Evolutionary conservation across 2,888 invertebrate genomes (phyloP).

Genomic region (Elmis aenea): DNA sequence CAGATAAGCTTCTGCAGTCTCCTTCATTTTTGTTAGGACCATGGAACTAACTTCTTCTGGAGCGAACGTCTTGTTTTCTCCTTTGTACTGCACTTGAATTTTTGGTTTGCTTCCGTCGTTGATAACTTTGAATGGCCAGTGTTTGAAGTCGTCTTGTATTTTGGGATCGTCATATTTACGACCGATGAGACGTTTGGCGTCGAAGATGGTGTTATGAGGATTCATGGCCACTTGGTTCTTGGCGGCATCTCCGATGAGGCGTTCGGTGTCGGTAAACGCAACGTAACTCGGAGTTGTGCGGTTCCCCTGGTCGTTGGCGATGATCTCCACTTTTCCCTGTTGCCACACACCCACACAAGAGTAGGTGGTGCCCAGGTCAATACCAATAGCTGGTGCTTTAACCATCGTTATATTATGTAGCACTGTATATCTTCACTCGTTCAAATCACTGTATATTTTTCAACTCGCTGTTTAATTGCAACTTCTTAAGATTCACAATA

Average conservation of each 20-base stretch:
- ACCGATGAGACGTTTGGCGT: conserved; percentile 57
- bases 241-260: conserved; percentile 65
- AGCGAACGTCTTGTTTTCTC: conserved; percentile 58
- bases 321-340: no score
- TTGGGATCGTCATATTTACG: conserved; percentile 65
- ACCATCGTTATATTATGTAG: no score
- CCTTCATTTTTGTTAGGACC: no score
- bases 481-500: no score
- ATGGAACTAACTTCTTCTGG: no score
- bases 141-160: conserved; percentile 70
- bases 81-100: conserved; percentile 59
- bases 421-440: no score
- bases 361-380: no score
- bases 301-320: no score
- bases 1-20: conserved; percentile 67
- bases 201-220: conserved; percentile 68
- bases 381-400: conserved; percentile 63
- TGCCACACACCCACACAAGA: no score
- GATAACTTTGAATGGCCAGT: conserved; percentile 71
- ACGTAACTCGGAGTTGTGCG: conserved; percentile 82
- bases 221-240: conserved; percentile 70
- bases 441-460: no score
- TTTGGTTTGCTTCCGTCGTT: conserved; percentile 59
- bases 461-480: no score
- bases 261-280: conserved; percentile 65